Evolutionary conservation across 2,113 vertebrate species (phyloP), one percentile per base, ranked within the genome.

Genomic region (Protomyctophum bolini): DNA sequence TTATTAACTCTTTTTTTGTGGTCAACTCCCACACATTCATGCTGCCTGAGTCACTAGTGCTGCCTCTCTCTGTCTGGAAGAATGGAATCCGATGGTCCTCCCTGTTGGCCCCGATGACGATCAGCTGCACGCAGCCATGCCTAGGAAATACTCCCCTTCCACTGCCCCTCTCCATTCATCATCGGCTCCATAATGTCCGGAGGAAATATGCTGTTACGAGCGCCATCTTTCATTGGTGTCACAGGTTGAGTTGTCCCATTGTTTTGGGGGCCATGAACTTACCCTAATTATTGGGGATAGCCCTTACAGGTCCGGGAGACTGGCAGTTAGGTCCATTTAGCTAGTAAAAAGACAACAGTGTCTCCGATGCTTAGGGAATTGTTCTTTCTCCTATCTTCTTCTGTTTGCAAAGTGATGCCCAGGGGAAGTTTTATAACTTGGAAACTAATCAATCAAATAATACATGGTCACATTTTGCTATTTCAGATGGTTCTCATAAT

Each of bases 171-270:
- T 79, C 78, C 88, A 93, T 93, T 90, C 81, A 92, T 93, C 92
- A 93, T 91, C 61, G 73, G 60, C 85, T 82, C 83, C 82, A 81
- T 90, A 89, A 90, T 80, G 88, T 88, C 90, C 56, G 50, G 73
- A 82, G 91, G 87, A 92, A 91, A 91, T 90, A 92, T 89, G 81
- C 84, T 66, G 75, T 85, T 76, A 62, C 76, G 81, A 73, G 83
- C 85, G 81, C 87, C 91, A 92, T 92, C 78, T 73, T 89, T 93
- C 91, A 92, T 83, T 7, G 80, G 72, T 88, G 87, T 90, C 90
- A 85, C 81, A 63, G 66, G 70, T 65, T 85, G 81, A 90, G 69
- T 76, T 82, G 58, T 75, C 82, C 85, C 89, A 91, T 90, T 91
- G 82, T 91, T 92, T 85, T 80, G 62, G 69, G 33, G 83, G 83